Base-by-base conservation (phyloP, 2,888 invertebrate species). In the Drosophila testacea region DNA sequence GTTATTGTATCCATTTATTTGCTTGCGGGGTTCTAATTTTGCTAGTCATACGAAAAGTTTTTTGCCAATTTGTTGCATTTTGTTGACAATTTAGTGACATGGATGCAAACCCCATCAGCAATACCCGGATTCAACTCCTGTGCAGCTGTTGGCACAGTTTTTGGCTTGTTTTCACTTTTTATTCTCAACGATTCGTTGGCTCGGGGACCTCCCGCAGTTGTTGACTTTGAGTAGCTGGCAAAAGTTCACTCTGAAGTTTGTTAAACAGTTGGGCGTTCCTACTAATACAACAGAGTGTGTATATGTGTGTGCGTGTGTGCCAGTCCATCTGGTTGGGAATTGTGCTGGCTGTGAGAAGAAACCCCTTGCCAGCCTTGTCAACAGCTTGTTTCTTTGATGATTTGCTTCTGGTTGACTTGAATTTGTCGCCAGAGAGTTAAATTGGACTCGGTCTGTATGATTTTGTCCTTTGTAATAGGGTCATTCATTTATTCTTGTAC, bases 61-160 rank as follows among this genome's bases (percentile, higher is more conserved):
- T 81, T 81, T 79, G 79, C 79, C 79, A 79, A 79, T 79, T 79
- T 79, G 79, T 79, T 79, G 79, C 79, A 79, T 79, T 79, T 79
- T 81, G 82, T 79, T 81, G 79, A 79, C 79, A 79, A 78, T 79
- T 79, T 81, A 78, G 75, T 79, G 79, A 79, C 79, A 81, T 75
- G 74, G 70, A 69, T 63, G 67, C 66, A 61, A 55, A 34, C 57
- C 52, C 46, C 50, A 16, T 30, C 28, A 39, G 13, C 44, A 41
- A 38, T 28, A 10, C 28, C 57, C 22, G 22, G 6, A 57, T 46
- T 60, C 52, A 48, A 34, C 36, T 32, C 50, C 54, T 42, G 54
- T 56, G 63, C 51, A 68, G 63, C 65, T 69, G 69, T 65, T 69
- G 65, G 69, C 69, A 69, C 65, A 69, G 60, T 69, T 69, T 64